Evolutionary conservation across 1,140 invertebrate species (phyloP).

Genomic region (Drosophila lacertosa): DNA sequence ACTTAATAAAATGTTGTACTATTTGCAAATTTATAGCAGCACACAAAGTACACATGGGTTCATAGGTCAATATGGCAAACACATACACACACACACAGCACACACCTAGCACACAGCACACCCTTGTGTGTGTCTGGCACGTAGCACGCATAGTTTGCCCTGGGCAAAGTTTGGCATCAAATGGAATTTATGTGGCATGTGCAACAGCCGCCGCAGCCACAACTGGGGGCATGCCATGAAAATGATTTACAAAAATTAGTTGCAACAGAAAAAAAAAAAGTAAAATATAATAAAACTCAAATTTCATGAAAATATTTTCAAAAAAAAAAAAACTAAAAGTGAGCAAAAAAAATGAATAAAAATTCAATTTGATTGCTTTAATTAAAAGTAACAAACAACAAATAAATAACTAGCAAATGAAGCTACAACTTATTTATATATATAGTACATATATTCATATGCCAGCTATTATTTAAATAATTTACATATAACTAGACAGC

Average conservation of each 20-base stretch:
- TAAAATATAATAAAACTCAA: conserved; percentile 4
- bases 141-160: conserved; percentile 7
- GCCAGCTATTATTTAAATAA: too few species aligned
- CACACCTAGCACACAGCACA: conserved; percentile 1
- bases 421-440: too few species aligned
- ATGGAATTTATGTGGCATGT: conserved; percentile 56
- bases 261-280: conserved; percentile 1
- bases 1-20: conserved; percentile 65
- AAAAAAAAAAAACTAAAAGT: too few species aligned
- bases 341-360: too few species aligned
- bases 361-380: too few species aligned
- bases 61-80: conserved; percentile 43
- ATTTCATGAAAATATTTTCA: neutral
- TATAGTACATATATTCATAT: too few species aligned
- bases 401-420: too few species aligned
- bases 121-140: conserved; percentile 1
- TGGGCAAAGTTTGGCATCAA: conserved; percentile 55
- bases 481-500: too few species aligned
- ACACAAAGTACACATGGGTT: conserved; percentile 11
- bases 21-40: conserved; percentile 65
- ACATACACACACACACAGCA: conserved; percentile 2
- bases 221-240: conserved; percentile 9
- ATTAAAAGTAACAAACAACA: too few species aligned
- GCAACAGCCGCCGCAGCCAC: conserved; percentile 8
- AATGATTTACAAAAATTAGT: conserved; percentile 27